Evolutionary conservation across 2,113 vertebrate genomes (phyloP).

Genomic region (Bostrychus sinensis): DNA sequence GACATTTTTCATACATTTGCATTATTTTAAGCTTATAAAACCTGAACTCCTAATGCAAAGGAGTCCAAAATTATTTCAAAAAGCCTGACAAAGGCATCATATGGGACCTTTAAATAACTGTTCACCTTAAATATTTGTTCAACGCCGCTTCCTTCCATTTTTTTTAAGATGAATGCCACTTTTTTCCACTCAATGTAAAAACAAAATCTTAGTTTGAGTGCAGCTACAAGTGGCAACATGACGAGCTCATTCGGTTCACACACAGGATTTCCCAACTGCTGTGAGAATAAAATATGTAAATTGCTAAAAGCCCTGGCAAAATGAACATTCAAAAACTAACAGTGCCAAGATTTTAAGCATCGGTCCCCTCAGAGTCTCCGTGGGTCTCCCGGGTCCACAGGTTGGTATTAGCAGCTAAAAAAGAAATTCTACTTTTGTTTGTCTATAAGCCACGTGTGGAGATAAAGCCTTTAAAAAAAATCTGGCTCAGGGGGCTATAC

Average conservation of each 20-base stretch:
- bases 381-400: not conserved
- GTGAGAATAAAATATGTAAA: not conserved
- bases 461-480: constrained; percentile 5
- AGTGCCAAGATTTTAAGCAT: not conserved
- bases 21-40: no score
- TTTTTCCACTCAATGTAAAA: no score
- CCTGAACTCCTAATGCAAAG: no score
- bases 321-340: not conserved
- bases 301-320: not conserved
- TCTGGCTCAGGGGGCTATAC: not conserved
- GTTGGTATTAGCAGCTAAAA: not conserved
- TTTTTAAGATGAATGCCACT: no score
- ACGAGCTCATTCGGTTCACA: not conserved
- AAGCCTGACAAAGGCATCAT: no score
- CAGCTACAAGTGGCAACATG: not conserved
- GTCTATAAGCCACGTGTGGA: not conserved
- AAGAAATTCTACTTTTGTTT: constrained; percentile 2
- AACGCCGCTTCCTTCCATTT: no score
- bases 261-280: not conserved
- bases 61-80: no score
- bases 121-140: no score
- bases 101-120: no score
- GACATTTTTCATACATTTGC: no score
- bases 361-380: not conserved
- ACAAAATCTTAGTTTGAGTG: no score